A percentile compares a stretch with the other conserved stretches of the same genome.
Conservation (phyloP, 2,113 vertebrate genomes). For the Cyprichromis sp. region DNA sequence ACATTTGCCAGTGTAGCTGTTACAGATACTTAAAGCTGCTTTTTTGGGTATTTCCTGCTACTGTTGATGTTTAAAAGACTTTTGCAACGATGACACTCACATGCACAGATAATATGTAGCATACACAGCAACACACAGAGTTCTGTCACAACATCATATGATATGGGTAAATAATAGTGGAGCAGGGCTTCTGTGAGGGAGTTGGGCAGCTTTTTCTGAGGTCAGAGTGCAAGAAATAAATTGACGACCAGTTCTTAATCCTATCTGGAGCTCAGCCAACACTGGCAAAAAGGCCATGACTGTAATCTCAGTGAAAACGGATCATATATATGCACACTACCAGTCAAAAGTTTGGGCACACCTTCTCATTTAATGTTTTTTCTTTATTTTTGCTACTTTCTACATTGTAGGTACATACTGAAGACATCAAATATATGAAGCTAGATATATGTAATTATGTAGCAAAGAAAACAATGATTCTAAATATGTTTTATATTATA, state of each 20-base stretch:
- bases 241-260: conserved; percentile 17
- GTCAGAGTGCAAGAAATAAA: conserved; percentile 16
- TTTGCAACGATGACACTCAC: neutral
- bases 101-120: neutral
- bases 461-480: neutral
- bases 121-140: neutral
- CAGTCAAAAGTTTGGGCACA: neutral
- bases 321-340: neutral
- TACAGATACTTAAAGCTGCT: neutral
- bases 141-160: neutral
- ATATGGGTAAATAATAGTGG: neutral
- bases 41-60: neutral
- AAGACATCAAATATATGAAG: neutral
- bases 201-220: neutral
- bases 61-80: neutral
- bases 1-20: neutral
- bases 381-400: neutral
- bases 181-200: neutral
- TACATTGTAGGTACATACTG: neutral
- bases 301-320: conserved; percentile 17
- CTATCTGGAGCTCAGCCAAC: neutral
- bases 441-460: neutral
- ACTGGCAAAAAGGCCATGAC: neutral
- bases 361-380: neutral
- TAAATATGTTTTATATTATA: neutral